These are phyloP conservation scores for Etheostoma spectabile DNA, from an alignment of 2,113 vertebrate genomes.

Conservation along the genomic window DNA sequence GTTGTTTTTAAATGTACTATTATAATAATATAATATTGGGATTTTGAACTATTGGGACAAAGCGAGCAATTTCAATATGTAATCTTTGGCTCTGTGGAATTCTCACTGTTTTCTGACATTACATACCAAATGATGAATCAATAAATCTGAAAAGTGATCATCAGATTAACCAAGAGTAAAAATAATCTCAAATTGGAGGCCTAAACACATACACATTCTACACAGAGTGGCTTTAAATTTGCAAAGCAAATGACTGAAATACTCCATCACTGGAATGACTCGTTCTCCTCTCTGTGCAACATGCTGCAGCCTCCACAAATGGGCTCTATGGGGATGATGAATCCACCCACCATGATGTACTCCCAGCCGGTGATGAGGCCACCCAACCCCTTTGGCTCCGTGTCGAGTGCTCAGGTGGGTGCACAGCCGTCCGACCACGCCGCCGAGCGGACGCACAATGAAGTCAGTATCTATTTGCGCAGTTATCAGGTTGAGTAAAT, in stretches of 20 bases:
- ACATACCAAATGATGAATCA: not conserved
- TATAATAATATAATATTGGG: not conserved
- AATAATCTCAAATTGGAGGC: too few relatives aligned
- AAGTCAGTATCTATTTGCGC: constrained; percentile 45
- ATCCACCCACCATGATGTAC: constrained; percentile 97
- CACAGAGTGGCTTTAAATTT: not conserved
- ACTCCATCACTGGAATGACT: not conserved
- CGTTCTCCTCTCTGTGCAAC: constrained; percentile 25
- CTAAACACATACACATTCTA: not conserved
- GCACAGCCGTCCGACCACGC: constrained; percentile 11
- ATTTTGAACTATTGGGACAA: not conserved
- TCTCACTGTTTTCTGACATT: not conserved
- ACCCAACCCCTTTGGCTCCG: constrained; percentile 96
- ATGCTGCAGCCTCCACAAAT: constrained; percentile 90
- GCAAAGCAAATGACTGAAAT: not conserved
- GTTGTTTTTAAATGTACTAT: not conserved
- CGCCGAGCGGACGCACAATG: constrained; percentile 29
- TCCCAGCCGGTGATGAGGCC: constrained; percentile 97
- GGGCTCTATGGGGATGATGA: constrained; percentile 96
- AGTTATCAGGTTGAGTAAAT: constrained; percentile 53
- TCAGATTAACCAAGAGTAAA: not conserved
- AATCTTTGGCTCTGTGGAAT: not conserved
- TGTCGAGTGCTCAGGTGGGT: constrained; percentile 96
- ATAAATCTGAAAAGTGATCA: not conserved
- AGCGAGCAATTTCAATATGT: not conserved